Evolutionary conservation across 2,888 invertebrate genomes (phyloP).

Genomic region (Agriopis leucophaearia): DNA sequence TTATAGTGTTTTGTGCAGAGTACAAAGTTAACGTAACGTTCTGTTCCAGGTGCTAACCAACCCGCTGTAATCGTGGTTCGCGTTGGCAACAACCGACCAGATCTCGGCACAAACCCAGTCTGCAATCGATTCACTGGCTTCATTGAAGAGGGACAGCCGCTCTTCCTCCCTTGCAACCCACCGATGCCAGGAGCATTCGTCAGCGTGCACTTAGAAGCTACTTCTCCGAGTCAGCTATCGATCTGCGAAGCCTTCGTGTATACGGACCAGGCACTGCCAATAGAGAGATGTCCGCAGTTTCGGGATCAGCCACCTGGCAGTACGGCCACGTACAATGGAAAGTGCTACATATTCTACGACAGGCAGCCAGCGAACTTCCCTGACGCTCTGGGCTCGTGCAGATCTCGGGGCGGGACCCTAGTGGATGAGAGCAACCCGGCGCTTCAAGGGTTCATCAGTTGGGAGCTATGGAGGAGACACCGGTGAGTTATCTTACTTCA

Average conservation of each 20-base stretch:
- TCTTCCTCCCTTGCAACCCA: constrained; percentile 97
- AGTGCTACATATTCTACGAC: constrained; percentile 97
- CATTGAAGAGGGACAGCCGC: constrained; percentile 95
- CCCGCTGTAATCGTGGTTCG: constrained; percentile 95
- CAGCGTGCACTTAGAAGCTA: constrained; percentile 94
- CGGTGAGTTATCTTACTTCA: constrained; percentile 77
- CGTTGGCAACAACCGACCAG: constrained; percentile 97
- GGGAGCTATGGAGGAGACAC: constrained; percentile 97
- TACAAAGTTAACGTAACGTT: background rate
- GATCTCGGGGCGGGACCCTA: constrained; percentile 92
- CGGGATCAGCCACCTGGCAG: constrained; percentile 97
- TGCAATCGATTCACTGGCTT: constrained; percentile 96
- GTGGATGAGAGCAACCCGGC: constrained; percentile 98
- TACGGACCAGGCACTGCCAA: constrained; percentile 95
- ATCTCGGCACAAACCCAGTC: constrained; percentile 95
- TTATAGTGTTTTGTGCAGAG: background rate
- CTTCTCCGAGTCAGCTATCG: constrained; percentile 91
- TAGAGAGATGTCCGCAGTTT: constrained; percentile 97
- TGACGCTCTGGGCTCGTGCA: constrained; percentile 93
- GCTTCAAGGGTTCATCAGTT: constrained; percentile 96
- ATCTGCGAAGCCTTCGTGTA: constrained; percentile 98
- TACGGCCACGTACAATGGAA: constrained; percentile 97
- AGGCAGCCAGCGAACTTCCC: constrained; percentile 93
- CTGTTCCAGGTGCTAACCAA: constrained; percentile 88
- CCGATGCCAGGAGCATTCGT: constrained; percentile 98